These are phyloP conservation scores for Phenganax subtilis DNA, from an alignment of 92 coral and sea anemone genomes.

Conservation along the genomic window DNA sequence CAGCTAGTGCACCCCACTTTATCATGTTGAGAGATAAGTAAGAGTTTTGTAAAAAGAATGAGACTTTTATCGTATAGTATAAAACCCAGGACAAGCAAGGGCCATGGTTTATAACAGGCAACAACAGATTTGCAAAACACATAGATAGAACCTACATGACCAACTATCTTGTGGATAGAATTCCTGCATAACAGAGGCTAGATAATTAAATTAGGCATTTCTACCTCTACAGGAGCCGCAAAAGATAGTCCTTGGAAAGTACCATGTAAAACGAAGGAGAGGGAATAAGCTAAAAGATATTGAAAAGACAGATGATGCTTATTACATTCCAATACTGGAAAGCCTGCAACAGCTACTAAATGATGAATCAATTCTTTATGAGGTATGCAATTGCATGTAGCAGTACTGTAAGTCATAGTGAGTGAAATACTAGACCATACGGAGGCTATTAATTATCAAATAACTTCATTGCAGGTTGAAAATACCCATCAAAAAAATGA, in stretches of 20 bases:
- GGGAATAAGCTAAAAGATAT: background rate
- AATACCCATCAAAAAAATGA: slow-evolving; percentile 45
- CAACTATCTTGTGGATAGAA: too few relatives aligned
- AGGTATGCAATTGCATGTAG: slow-evolving; percentile 6
- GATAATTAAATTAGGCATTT: too few relatives aligned
- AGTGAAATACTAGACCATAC: background rate
- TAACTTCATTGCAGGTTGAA: slow-evolving; percentile 43
- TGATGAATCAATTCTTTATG: slow-evolving; percentile 33
- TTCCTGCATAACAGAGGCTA: too few relatives aligned
- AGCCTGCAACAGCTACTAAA: slow-evolving; percentile 24
- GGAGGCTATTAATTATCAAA: background rate
- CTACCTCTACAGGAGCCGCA: slow-evolving; percentile 5
- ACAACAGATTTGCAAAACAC: too few relatives aligned
- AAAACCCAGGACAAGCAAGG: too few relatives aligned
- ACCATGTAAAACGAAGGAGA: background rate
- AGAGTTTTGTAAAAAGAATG: too few relatives aligned
- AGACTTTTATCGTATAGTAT: too few relatives aligned
- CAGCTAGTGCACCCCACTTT: too few relatives aligned
- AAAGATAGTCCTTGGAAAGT: slow-evolving; percentile 12
- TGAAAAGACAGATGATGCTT: slow-evolving; percentile 2
- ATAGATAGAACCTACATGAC: too few relatives aligned
- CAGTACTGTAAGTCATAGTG: background rate
- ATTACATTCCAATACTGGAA: slow-evolving; percentile 21
- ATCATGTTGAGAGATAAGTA: too few relatives aligned
- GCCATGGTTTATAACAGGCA: too few relatives aligned